A percentile compares a stretch with the other conserved stretches of the same genome.
Conservation (phyloP, 2,113 vertebrate genomes). For the Spea bombifrons region DNA sequence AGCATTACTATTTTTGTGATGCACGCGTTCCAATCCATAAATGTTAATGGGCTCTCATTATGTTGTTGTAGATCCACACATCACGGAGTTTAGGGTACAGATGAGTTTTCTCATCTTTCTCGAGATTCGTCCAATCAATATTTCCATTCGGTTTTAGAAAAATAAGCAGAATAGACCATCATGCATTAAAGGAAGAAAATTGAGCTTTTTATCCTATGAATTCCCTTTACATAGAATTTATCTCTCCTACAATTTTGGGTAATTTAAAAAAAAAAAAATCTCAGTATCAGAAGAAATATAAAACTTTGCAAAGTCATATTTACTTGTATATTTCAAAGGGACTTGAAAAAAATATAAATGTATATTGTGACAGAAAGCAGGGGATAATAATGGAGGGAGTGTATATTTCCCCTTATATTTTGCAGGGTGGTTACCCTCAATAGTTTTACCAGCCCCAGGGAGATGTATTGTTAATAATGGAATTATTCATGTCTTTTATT, state of each 20-base stretch:
- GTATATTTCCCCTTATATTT: too few relatives aligned
- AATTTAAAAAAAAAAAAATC: background rate
- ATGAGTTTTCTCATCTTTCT: constrained; percentile 11
- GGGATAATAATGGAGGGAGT: too few relatives aligned
- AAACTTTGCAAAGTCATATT: background rate
- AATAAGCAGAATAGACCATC: constrained; percentile 25
- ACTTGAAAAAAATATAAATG: too few relatives aligned
- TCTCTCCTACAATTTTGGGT: background rate
- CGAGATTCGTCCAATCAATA: constrained; percentile 29
- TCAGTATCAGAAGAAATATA: background rate
- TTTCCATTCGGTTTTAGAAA: constrained; percentile 22
- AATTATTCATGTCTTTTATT: too few relatives aligned
- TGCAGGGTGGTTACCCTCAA: too few relatives aligned
- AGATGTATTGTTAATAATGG: too few relatives aligned
- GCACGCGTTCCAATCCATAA: constrained; percentile 12
- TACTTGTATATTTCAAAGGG: background rate
- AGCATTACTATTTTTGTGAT: background rate
- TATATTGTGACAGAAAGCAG: too few relatives aligned
- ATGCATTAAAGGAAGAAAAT: background rate
- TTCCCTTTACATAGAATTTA: background rate
- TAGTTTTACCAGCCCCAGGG: too few relatives aligned
- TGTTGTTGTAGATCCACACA: constrained; percentile 9
- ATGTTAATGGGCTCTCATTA: constrained; percentile 1
- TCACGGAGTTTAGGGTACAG: background rate
- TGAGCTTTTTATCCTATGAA: background rate